Conservation (phyloP, 2,888 invertebrate genomes). For the Drosophila nigricruria region DNA sequence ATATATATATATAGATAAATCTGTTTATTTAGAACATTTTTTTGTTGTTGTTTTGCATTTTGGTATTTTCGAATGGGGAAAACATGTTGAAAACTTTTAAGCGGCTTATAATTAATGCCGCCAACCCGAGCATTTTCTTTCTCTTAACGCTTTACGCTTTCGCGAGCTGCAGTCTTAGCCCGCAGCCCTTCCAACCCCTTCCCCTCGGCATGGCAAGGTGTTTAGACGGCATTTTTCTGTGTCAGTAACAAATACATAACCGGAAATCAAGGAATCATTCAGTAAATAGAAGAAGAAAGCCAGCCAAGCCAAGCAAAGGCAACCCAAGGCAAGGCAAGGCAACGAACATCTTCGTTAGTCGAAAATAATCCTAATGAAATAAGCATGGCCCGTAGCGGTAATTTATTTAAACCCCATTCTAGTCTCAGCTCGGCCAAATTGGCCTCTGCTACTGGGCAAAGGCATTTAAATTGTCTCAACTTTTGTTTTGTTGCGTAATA, state of each 20-base stretch:
- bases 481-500: constrained; percentile 81
- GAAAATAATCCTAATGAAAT: constrained; percentile 80
- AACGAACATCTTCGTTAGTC: constrained; percentile 22
- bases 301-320: constrained; percentile 8
- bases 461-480: constrained; percentile 82
- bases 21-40: constrained; percentile 19
- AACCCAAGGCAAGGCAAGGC: constrained; percentile 7
- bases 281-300: not conserved
- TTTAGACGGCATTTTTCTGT: constrained; percentile 44
- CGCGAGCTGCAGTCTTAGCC: constrained; percentile 46
- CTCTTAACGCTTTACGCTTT: constrained; percentile 65
- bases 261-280: constrained; percentile 69
- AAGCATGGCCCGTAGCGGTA: constrained; percentile 81
- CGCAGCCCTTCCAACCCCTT: not conserved
- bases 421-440: constrained; percentile 57
- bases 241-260: constrained; percentile 61
- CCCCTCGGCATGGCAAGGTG: not conserved
- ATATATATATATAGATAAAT: not conserved
- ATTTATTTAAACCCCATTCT: constrained; percentile 75
- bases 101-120: constrained; percentile 82
- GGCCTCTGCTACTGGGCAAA: constrained; percentile 36
- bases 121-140: constrained; percentile 74
- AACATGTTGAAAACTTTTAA: constrained; percentile 82
- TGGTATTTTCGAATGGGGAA: constrained; percentile 44
- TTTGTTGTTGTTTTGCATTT: constrained; percentile 23